These are phyloP conservation scores for Leucoma salicis DNA, from an alignment of 2,888 invertebrate genomes.

Conservation along the genomic window DNA sequence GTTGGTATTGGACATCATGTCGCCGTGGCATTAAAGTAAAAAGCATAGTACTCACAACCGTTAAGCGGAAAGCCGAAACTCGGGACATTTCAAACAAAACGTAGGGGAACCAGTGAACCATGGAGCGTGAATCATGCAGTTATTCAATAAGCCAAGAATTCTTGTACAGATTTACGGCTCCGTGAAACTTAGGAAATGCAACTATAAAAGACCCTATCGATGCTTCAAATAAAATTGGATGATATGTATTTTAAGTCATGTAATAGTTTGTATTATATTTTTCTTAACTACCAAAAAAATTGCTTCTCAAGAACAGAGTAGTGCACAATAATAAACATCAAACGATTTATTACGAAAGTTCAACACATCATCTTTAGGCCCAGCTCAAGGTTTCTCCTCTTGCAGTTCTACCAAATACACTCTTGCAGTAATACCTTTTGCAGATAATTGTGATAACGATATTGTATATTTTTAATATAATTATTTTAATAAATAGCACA, in stretches of 20 bases:
- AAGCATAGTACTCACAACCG: slow-evolving; percentile 47
- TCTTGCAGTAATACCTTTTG: too few relatives aligned
- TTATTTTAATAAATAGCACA: too few relatives aligned
- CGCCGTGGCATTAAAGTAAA: slow-evolving; percentile 63
- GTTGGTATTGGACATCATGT: slow-evolving; percentile 50
- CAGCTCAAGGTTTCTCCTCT: too few relatives aligned
- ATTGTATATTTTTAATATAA: too few relatives aligned
- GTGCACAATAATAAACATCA: too few relatives aligned
- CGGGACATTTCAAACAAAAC: slow-evolving; percentile 45
- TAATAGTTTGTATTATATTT: too few relatives aligned
- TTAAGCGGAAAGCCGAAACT: slow-evolving; percentile 47
- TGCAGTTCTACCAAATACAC: too few relatives aligned
- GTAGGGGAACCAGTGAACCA: slow-evolving; percentile 65
- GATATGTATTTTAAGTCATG: neutral
- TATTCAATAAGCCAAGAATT: slow-evolving; percentile 69
- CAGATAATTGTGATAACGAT: too few relatives aligned
- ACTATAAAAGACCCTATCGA: slow-evolving; percentile 16
- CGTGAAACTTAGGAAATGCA: slow-evolving; percentile 46
- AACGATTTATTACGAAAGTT: too few relatives aligned
- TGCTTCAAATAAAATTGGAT: neutral
- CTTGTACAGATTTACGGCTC: slow-evolving; percentile 52
- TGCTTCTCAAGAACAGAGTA: too few relatives aligned
- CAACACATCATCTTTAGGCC: too few relatives aligned
- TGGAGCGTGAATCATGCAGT: slow-evolving; percentile 73
- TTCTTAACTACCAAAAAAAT: too few relatives aligned